Percentiles rank a stretch among this genome's conserved stretches.
These are phyloP conservation scores for Cololabis saira DNA, from an alignment of 2,113 vertebrate species.

Conservation along the genomic window DNA sequence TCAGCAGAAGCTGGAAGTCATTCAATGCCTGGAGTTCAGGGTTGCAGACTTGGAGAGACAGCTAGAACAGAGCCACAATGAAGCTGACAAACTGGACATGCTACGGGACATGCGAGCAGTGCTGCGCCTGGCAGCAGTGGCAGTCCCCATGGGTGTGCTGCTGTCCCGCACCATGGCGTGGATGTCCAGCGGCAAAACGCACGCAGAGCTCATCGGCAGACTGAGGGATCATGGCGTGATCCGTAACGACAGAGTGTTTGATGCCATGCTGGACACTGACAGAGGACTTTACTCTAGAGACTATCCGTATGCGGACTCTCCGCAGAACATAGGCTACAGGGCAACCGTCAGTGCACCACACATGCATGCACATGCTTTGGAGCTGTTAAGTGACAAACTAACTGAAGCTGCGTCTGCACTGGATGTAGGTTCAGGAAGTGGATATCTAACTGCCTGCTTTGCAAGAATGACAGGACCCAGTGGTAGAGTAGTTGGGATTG, in stretches of 20 bases:
- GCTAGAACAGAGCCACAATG: constrained; percentile 28
- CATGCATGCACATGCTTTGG: constrained; percentile 92
- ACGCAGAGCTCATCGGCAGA: constrained; percentile 87
- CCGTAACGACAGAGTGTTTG: constrained; percentile 84
- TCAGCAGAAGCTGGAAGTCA: constrained; percentile 4
- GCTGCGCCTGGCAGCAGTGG: constrained; percentile 65
- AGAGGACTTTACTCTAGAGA: constrained; percentile 86
- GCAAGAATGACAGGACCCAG: constrained; percentile 88
- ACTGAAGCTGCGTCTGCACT: constrained; percentile 86
- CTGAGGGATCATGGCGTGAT: constrained; percentile 90
- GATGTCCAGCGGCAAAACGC: constrained; percentile 89
- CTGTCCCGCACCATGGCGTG: constrained; percentile 89
- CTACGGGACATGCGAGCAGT: constrained; percentile 83
- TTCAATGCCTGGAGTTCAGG: not conserved
- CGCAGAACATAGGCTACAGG: constrained; percentile 90
- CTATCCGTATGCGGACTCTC: constrained; percentile 90
- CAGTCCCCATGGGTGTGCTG: constrained; percentile 88
- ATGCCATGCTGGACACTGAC: constrained; percentile 88
- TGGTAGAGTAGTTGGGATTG: constrained; percentile 89
- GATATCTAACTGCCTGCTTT: constrained; percentile 91
- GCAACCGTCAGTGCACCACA: constrained; percentile 94
- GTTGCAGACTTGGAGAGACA: constrained; percentile 35
- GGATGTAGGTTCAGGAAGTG: constrained; percentile 94
- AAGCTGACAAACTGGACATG: constrained; percentile 58
- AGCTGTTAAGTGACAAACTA: constrained; percentile 88